Evolutionary conservation across 2,113 vertebrate species (phyloP), one percentile per base, ranked within the genome.

Genomic region (Bostrychus sinensis): DNA sequence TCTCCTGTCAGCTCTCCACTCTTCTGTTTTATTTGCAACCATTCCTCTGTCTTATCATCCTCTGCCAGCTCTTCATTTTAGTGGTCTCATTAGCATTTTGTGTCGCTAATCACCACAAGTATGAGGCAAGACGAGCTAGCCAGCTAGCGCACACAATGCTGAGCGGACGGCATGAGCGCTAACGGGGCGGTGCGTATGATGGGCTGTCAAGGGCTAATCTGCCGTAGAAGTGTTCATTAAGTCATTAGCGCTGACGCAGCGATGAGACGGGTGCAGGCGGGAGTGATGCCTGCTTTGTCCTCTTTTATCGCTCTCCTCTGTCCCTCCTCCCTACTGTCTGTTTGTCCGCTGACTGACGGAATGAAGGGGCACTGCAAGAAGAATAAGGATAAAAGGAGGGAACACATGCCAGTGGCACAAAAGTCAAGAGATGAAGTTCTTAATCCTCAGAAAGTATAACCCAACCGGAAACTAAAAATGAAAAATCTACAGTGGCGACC

Each of bases 181-280:
- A 88, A 73, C 80, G 36, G 88, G 84, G 89, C 77, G 82, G 87
- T 25, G 71, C 64, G 7, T 84, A 60, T 90, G 88, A 92, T 79
- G 91, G 85, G 86, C 89, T 93, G 91, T 93, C 92, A 91, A 81
- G 86, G 82, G 89, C 88, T 90, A 92, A 92, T 93, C 91, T 88
- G 85, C 76, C 50, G 17, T 77, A 92, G 90, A 91, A 92, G 91
- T 91, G 86, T 91, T 93, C 92, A 93, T 92, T 93, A 93, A 93
- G 92, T 93, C 90, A 92, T 93, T 93, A 92, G 85, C 54, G 77
- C 86, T 91, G 90, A 91, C 89, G 87, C 80, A 39, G 86, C 85
- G 73, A 89, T 83, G 86, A 92, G 88, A 90, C 66, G 70, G 77
- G 79, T 65, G 75, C 70, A 76, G 79, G 73, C 81, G 64, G 55